These are phyloP conservation scores for Melanchra persicariae DNA, from an alignment of 2,888 invertebrate species.

Conservation along the genomic window DNA sequence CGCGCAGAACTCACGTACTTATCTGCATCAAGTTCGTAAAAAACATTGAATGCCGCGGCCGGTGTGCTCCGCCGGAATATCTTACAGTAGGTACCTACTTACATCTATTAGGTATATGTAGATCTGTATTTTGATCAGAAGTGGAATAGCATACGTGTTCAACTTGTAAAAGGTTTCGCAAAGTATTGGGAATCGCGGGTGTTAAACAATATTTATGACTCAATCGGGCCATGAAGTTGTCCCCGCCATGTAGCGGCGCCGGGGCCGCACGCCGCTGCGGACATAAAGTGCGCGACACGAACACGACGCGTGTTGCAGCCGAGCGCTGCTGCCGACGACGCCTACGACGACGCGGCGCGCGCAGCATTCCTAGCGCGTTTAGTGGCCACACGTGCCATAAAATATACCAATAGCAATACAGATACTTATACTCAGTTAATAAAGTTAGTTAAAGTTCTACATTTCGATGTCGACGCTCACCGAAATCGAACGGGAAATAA, in stretches of 20 bases:
- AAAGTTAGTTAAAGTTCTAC: neutral
- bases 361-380: slow-evolving; percentile 25
- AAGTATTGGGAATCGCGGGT: slow-evolving; percentile 40
- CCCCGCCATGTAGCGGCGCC: slow-evolving; percentile 37
- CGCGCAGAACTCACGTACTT: slow-evolving; percentile 20
- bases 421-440: neutral
- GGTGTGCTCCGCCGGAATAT: slow-evolving; percentile 9
- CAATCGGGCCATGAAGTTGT: slow-evolving; percentile 48
- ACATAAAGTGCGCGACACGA: slow-evolving; percentile 49
- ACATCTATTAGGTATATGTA: neutral
- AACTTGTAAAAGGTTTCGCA: slow-evolving; percentile 12
- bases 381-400: slow-evolving; percentile 27
- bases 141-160: slow-evolving; percentile 21
- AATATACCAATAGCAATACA: slow-evolving; percentile 12
- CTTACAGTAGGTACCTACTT: neutral
- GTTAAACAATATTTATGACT: slow-evolving; percentile 57
- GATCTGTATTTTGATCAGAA: slow-evolving; percentile 22
- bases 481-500: neutral
- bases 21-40: slow-evolving; percentile 29
- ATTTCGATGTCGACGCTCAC: neutral
- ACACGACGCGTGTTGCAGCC: slow-evolving; percentile 21
- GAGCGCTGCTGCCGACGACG: slow-evolving; percentile 24
- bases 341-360: slow-evolving; percentile 31
- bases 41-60: slow-evolving; percentile 33
- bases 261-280: no score